phyloP scores from a whole-genome alignment of 2,888 invertebrate species.

The Tetheella fluctuosa region DNA sequence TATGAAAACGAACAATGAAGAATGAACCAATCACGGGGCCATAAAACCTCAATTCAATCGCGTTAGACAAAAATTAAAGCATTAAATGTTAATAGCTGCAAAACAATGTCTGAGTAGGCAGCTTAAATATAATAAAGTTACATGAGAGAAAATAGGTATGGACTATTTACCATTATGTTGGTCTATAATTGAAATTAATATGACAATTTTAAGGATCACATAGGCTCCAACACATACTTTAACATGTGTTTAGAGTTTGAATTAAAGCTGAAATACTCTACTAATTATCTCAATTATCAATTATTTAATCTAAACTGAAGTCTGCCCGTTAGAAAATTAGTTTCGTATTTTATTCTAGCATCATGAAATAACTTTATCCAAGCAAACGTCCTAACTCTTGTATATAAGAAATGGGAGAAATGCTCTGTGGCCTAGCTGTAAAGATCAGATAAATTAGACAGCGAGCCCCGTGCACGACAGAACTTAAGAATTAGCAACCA shows the following conservation, averaged over 20 bases:
- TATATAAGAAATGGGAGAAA: slow-evolving; percentile 25
- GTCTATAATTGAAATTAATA: too few species aligned
- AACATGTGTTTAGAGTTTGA: neutral
- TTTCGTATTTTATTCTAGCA: neutral
- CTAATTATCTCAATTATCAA: neutral
- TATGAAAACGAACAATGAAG: slow-evolving; percentile 39
- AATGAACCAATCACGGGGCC: slow-evolving; percentile 29
- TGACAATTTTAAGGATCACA: too few species aligned
- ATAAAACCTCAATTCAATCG: slow-evolving; percentile 25
- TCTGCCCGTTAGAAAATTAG: neutral
- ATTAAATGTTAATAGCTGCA: neutral
- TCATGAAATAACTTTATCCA: slow-evolving; percentile 7
- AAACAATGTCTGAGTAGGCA: neutral
- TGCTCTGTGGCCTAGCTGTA: slow-evolving; percentile 36
- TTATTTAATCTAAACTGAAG: neutral
- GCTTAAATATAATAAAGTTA: too few species aligned
- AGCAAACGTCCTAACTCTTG: slow-evolving; percentile 17
- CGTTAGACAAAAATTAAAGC: slow-evolving; percentile 14
- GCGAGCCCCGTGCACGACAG: slow-evolving; percentile 42
- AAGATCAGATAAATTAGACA: slow-evolving; percentile 44
- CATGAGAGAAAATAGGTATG: too few species aligned
- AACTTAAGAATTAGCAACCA: slow-evolving; percentile 58
- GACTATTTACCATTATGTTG: too few species aligned
- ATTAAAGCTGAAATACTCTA: neutral
- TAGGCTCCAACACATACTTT: too few species aligned